Evolutionary conservation across 2,888 invertebrate species (phyloP).

Genomic region (Adineta ricciae): DNA sequence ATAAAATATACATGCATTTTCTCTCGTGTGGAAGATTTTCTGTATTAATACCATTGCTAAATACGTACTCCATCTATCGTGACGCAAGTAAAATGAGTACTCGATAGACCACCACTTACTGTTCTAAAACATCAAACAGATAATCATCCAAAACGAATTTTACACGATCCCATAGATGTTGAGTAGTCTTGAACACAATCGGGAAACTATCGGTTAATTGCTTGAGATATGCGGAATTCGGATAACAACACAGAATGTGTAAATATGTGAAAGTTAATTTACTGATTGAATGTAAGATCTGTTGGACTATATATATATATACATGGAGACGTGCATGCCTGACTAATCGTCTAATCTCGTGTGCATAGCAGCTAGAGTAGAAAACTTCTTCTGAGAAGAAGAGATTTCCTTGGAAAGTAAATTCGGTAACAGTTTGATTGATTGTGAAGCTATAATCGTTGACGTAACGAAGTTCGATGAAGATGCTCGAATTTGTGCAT

Average conservation of each 20-base stretch:
- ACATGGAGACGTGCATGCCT: not conserved
- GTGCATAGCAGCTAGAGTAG: not conserved
- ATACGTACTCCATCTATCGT: not conserved
- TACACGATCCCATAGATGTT: not conserved
- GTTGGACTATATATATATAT: too few species aligned
- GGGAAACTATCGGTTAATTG: not conserved
- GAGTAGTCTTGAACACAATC: not conserved
- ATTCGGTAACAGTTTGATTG: not conserved
- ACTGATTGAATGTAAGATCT: not conserved
- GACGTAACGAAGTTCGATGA: not conserved
- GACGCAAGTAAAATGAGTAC: not conserved
- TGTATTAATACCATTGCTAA: not conserved
- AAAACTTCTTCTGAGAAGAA: not conserved
- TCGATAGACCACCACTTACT: not conserved
- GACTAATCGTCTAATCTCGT: not conserved
- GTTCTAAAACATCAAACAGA: not conserved
- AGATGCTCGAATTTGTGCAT: not conserved
- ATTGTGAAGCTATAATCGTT: not conserved
- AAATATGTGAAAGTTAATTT: not conserved
- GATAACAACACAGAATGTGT: not conserved
- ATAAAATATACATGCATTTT: not conserved
- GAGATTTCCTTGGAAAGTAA: not conserved
- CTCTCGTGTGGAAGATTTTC: not conserved
- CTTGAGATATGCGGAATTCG: not conserved
- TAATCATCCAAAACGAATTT: not conserved